phyloP scores from a whole-genome alignment of 1,140 invertebrate genomes.

The Saxidomus purpurata region DNA sequence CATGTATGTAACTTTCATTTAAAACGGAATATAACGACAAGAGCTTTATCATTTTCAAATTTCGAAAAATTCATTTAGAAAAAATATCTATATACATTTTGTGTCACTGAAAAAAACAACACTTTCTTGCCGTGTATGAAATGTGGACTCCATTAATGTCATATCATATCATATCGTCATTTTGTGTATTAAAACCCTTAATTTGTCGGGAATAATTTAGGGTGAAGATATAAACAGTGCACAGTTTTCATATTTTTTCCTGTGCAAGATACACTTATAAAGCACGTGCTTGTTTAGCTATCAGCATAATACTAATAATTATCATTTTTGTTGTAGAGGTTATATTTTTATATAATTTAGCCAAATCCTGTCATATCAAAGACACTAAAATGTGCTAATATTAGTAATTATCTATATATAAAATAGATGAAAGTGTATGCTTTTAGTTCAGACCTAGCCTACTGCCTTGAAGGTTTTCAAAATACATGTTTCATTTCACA shows the following conservation, averaged over 20 bases:
- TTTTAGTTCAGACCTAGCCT: background rate
- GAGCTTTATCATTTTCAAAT: too few species aligned
- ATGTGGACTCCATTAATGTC: too few species aligned
- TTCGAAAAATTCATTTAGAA: too few species aligned
- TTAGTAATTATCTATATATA: background rate
- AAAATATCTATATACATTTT: too few species aligned
- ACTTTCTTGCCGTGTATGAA: too few species aligned
- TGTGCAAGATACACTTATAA: background rate
- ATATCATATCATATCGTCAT: too few species aligned
- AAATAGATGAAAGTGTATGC: background rate
- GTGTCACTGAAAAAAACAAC: too few species aligned
- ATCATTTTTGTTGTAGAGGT: background rate
- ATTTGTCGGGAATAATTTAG: background rate
- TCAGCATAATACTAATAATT: constrained; percentile 8
- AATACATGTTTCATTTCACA: background rate
- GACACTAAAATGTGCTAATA: background rate
- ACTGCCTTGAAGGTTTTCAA: background rate
- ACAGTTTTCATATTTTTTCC: background rate
- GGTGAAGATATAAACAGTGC: background rate
- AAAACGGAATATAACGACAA: too few species aligned
- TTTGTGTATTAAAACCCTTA: background rate
- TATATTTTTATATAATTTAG: background rate
- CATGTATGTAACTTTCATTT: too few species aligned
- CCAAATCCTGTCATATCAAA: constrained; percentile 4
- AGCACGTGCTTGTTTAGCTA: too few species aligned